Conservation (phyloP, 2,113 vertebrate species). For the Chionodraco myersi region DNA sequence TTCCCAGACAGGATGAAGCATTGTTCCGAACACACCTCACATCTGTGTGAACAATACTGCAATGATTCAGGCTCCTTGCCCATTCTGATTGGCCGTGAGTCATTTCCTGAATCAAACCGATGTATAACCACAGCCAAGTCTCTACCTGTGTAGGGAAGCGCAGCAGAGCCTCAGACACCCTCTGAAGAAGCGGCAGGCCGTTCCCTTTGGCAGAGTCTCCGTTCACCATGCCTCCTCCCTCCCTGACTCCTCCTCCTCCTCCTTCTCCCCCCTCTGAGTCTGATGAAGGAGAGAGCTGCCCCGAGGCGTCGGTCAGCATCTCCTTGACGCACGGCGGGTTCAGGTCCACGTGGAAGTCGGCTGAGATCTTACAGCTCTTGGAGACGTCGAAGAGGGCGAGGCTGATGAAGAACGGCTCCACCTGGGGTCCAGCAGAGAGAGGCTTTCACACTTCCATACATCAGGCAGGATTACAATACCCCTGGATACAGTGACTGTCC, state of each 20-base stretch:
- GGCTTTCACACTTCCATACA: background rate
- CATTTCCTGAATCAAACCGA: slow-evolving; percentile 24
- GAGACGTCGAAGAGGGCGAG: slow-evolving; percentile 93
- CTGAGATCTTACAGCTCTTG: slow-evolving; percentile 95
- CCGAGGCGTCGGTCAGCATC: slow-evolving; percentile 84
- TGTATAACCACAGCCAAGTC: accelerated
- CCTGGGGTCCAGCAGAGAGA: slow-evolving; percentile 80
- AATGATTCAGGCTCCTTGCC: slow-evolving; percentile 2
- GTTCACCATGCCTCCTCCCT: slow-evolving; percentile 51
- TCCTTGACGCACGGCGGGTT: slow-evolving; percentile 90
- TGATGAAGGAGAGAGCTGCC: slow-evolving; percentile 58
- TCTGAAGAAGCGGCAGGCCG: slow-evolving; percentile 81
- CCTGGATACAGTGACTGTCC: background rate
- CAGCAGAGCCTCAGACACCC: slow-evolving; percentile 87
- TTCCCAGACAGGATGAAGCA: background rate
- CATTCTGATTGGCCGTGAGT: background rate
- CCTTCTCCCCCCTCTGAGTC: slow-evolving; percentile 56
- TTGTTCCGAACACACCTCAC: background rate
- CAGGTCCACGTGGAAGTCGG: slow-evolving; percentile 95
- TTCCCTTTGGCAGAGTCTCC: slow-evolving; percentile 62
- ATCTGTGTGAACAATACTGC: background rate
- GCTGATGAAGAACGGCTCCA: slow-evolving; percentile 97
- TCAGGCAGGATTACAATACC: background rate
- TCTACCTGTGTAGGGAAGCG: slow-evolving; percentile 88
- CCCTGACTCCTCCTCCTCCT: slow-evolving; percentile 48